A percentile compares a stretch with the other conserved stretches of the same genome.
These are phyloP conservation scores for Melolontha melolontha DNA, from an alignment of 2,888 invertebrate species.

Conservation along the genomic window DNA sequence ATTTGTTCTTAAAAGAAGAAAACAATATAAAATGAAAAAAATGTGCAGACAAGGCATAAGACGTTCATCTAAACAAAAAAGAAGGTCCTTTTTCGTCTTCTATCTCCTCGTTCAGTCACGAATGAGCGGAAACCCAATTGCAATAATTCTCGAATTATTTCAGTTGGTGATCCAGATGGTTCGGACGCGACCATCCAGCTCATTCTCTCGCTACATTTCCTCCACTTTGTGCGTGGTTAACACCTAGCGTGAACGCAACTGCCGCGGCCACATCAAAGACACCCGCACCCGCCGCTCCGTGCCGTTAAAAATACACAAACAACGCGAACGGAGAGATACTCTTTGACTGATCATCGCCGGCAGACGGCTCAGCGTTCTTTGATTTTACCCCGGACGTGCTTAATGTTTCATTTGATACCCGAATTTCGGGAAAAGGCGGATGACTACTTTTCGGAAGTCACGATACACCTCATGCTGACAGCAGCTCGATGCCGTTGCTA, in stretches of 20 bases:
- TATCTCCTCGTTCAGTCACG: not conserved
- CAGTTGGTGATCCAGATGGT: conserved; percentile 47
- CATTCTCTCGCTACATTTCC: conserved; percentile 59
- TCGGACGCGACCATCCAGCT: conserved; percentile 39
- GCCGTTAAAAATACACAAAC: conserved; percentile 63
- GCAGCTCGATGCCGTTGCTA: not conserved
- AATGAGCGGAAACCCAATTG: conserved; percentile 36
- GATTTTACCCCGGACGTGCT: conserved; percentile 60
- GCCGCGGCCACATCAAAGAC: conserved; percentile 63
- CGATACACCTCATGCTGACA: too few species aligned
- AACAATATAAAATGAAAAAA: too few species aligned
- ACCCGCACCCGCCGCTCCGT: conserved; percentile 54
- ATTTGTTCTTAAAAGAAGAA: too few species aligned
- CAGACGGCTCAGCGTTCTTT: conserved; percentile 56
- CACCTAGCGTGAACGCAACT: conserved; percentile 64
- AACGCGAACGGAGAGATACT: conserved; percentile 49
- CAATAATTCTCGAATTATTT: conserved; percentile 39
- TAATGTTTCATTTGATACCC: conserved; percentile 59
- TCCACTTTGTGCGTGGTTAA: conserved; percentile 63
- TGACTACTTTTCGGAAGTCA: conserved; percentile 11
- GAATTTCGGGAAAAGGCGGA: conserved; percentile 40
- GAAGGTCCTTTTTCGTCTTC: too few species aligned
- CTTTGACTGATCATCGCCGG: conserved; percentile 53
- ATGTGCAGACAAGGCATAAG: too few species aligned
- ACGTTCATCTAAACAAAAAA: too few species aligned